These are phyloP conservation scores for Platysteira castanea DNA, from an alignment of 2,113 vertebrate genomes.

Conservation along the genomic window DNA sequence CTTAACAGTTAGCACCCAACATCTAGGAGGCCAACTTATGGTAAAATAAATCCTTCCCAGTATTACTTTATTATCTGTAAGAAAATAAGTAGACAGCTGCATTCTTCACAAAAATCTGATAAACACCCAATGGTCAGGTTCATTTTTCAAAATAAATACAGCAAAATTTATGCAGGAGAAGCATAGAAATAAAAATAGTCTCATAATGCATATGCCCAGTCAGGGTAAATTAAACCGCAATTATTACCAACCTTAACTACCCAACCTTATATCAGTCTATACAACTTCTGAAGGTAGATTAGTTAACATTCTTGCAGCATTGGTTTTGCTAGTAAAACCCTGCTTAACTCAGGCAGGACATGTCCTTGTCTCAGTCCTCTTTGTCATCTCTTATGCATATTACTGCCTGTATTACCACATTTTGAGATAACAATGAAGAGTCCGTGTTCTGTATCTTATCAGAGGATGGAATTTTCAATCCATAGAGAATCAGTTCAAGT, in stretches of 20 bases:
- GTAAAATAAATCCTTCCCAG: background rate
- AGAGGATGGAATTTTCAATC: background rate
- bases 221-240: background rate
- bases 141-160: background rate
- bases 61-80: background rate
- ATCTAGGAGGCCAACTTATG: background rate
- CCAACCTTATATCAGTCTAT: background rate
- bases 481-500: background rate
- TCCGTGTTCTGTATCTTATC: background rate
- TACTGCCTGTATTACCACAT: background rate
- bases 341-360: background rate
- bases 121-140: background rate
- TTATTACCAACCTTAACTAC: background rate
- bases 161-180: background rate
- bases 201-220: background rate
- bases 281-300: background rate
- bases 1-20: background rate
- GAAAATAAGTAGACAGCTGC: background rate
- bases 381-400: background rate
- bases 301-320: background rate
- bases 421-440: background rate
- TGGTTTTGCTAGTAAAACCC: background rate
- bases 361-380: constrained; percentile 19
- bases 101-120: background rate
- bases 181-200: background rate